Base-by-base conservation (phyloP, 2,797 vertebrate genomes). In the Oophaga sylvatica region DNA sequence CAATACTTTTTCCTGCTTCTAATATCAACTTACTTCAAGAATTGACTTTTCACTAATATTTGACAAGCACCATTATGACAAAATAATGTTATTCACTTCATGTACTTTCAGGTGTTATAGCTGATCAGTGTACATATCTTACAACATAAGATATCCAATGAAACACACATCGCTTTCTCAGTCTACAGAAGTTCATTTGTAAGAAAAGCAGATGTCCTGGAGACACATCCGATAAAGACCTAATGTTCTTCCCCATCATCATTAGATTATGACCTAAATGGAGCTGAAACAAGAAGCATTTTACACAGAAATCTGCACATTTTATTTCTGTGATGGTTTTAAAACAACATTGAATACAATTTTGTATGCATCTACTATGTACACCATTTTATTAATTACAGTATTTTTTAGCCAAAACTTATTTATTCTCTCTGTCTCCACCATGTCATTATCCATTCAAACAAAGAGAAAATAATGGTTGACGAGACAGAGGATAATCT, bases 191-290 rank as follows among this genome's bases (percentile, higher is more conserved):
- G 73, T 53, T 76, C 45, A 76, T 76, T 76, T 76, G n/a, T 53
- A 76, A 76, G 73, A 76, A 76, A 76, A 76, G 73, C 73, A 76
- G 73, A 76, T 76, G n/a, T 48, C 73, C 73, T 26, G 45, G 45
- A 76, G 73, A 76, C 73, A 76, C 73, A 76, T 56, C 22, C 53
- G 53, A 56, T 56, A 56, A 56, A 76, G 73, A 56, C 73, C 48
- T 53, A 26, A 76, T 76, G 73, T 56, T 56, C 45, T 76, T 53
- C 22, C 73, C 73, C 12, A 41, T 56, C 22, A 56, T 76, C 11
- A 76, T 76, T 76, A 76, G 45, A 76, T 76, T 76, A 76, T 12
- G 22, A 16, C 73, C 53, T 56, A 76, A 76, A 56, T 56, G 22
- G 53, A 76, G 73, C n/a, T 26, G 53, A 26, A 76, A 26, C 45